These are phyloP conservation scores for Dicyrtoma fusca DNA, from an alignment of 2,888 invertebrate genomes.

Conservation along the genomic window DNA sequence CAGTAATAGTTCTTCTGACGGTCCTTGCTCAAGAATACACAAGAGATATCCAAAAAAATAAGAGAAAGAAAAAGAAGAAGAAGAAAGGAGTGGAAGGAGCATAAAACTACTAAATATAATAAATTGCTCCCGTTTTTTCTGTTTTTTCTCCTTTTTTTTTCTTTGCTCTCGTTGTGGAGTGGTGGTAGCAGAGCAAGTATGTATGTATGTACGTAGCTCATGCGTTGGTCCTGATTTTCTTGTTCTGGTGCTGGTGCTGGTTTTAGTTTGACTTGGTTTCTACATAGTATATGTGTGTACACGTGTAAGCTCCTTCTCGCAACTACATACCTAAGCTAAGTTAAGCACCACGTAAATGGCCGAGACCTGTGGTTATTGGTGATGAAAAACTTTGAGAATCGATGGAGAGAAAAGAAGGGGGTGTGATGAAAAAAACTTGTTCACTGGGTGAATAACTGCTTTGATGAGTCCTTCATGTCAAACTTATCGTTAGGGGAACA, in stretches of 20 bases:
- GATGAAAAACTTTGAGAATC: conserved; percentile 14
- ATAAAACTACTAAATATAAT: conserved; percentile 23
- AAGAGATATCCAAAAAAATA: no score
- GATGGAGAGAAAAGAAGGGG: neutral
- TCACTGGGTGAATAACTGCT: conserved; percentile 4
- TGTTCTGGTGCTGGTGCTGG: no score
- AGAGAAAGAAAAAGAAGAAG: neutral
- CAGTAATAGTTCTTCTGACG: no score
- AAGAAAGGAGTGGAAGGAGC: neutral
- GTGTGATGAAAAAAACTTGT: conserved; percentile 4
- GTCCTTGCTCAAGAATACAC: no score
- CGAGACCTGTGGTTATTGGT: conserved; percentile 2
- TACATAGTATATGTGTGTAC: no score
- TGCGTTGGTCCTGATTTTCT: no score
- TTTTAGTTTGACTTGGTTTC: no score
- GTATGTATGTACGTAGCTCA: no score
- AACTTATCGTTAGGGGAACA: neutral
- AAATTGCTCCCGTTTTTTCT: neutral
- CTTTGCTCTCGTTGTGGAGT: neutral
- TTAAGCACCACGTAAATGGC: no score
- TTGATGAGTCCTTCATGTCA: neutral
- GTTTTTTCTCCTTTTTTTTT: neutral
- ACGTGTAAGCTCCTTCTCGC: no score
- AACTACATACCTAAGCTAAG: no score
- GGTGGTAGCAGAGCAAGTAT: no score